phyloP scores from a whole-genome alignment of 2,888 invertebrate species.

The Salpingus planirostris region DNA sequence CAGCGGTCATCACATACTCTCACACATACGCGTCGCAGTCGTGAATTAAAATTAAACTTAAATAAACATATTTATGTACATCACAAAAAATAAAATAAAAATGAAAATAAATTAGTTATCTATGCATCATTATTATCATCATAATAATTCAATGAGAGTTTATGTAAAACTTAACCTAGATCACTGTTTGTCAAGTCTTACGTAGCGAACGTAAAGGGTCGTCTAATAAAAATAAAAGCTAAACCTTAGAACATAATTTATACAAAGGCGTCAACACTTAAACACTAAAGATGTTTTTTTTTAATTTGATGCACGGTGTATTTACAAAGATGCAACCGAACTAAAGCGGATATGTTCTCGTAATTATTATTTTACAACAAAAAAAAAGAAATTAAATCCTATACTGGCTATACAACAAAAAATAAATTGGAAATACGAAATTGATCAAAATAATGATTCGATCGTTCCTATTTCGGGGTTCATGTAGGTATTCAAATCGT shows the following conservation, averaged over 20 bases:
- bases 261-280: conserved; percentile 32
- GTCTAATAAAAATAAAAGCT: conserved; percentile 24
- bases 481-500: no score
- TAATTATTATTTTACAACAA: no score
- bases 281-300: conserved; percentile 24
- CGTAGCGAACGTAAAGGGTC: conserved; percentile 29
- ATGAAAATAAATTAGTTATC: conserved; percentile 34
- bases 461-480: not conserved
- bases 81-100: no score
- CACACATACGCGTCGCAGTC: conserved; percentile 31
- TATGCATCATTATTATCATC: no score
- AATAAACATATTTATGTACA: conserved; percentile 37
- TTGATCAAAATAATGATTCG: not conserved
- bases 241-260: conserved; percentile 29
- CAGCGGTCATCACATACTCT: conserved; percentile 25
- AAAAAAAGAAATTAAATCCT: no score
- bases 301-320: conserved; percentile 27
- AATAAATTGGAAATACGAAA: conserved; percentile 6
- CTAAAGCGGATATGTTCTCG: not conserved
- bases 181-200: conserved; percentile 40
- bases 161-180: conserved; percentile 37
- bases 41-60: conserved; percentile 21
- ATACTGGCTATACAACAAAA: no score
- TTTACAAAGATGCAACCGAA: conserved; percentile 39
- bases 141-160: conserved; percentile 16